Base-by-base conservation (phyloP, 1,140 invertebrate genomes). In the Brachionus rubens region DNA sequence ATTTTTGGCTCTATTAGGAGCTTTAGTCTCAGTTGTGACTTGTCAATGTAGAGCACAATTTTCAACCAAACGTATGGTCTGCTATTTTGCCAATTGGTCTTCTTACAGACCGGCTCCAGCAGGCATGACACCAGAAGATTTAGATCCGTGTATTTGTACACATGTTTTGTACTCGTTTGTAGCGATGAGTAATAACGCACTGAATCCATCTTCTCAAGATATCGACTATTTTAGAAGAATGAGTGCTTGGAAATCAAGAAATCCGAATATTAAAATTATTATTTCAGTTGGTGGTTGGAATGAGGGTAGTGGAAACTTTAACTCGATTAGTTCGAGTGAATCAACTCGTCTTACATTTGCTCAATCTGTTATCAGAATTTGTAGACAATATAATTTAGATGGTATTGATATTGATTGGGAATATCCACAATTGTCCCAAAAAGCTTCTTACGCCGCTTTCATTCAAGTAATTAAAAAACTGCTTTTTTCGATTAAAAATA, bases 241-340 rank as follows among this genome's bases (percentile, higher is more conserved):
- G 90, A 78, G 87, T 95, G 5, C 89, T 92, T 85, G 96, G 21
- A 97, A 96, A 85, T 91, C 91, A 0, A 93, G 93, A 85, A 96
- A 97, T 85, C 94, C 93, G 79, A 89, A 91, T 62, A 81, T 96
- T 78, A 96, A 96, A 84, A 93, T 92, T 0, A 85, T 96, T 84
- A 86, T 97, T 70, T 93, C 94, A 4, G 92, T 97, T 77, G 95
- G 95, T 9, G 94, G 95, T 0, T 97, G 94, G 94, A 96, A 95
- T 82, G 92, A 96, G 83, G 94, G 92, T 9, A 94, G 24, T 28
- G 36, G 19, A 16, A 76, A 46, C 52, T 40, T 76, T 10, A 72
- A 72, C 12, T 54, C 46, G 2, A 80, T 83, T 78, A 79, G 80
- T 0, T 36, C 76, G 4, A 79, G 77, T 9, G 3, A 77, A 0